Evolutionary conservation across 2,113 vertebrate species (phyloP), one percentile per base, ranked within the genome.

Genomic region (Corvus moneduloides): DNA sequence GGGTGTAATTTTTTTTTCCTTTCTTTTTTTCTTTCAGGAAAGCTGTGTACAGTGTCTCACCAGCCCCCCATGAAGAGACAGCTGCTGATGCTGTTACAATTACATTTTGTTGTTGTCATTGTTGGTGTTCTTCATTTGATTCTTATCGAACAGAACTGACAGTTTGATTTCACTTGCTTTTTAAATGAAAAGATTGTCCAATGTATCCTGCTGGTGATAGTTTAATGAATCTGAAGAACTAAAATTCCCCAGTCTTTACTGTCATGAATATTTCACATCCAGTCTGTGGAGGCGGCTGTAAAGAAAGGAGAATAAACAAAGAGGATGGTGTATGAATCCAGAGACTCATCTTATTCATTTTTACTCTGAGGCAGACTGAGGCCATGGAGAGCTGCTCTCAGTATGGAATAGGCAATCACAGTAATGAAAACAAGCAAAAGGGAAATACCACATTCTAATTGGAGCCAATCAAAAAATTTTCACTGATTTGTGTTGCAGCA

Each of bases 171-270:
- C 63, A 59, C 73, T 91, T 74, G 30, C 19, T 27, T 74, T 84
- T 95, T 71, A 74, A 84, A 79, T 77, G 9, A 89, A 87, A 79
- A 79, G 26, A 61, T 59, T 85, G 32, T 68, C 56, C 71, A 51
- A 9, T 64, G 14, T 78, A 33, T 69, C n/a, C 64, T 68, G 18
- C 20, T 58, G 83, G 52, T 91, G 33, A 79, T 16, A 72, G 30
- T 80, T 95, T 90, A 92, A 82, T 77, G 55, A 72, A 67, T 87
- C 64, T 66, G 32, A 81, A 80, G 35, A 85, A 84, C 13, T 59
- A 61, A 39, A 85, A 85, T 69, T 76, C 58, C 68, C 41, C 0
- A 0, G 11, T 80, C 63, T 86, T 83, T 28, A 17, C 12, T 80
- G 35, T 72, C 46, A 41, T 7, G 22, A 63, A 22, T 71, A 71